phyloP scores from a whole-genome alignment of 2,113 vertebrate genomes.

The Epinephelus cyanopodus region DNA sequence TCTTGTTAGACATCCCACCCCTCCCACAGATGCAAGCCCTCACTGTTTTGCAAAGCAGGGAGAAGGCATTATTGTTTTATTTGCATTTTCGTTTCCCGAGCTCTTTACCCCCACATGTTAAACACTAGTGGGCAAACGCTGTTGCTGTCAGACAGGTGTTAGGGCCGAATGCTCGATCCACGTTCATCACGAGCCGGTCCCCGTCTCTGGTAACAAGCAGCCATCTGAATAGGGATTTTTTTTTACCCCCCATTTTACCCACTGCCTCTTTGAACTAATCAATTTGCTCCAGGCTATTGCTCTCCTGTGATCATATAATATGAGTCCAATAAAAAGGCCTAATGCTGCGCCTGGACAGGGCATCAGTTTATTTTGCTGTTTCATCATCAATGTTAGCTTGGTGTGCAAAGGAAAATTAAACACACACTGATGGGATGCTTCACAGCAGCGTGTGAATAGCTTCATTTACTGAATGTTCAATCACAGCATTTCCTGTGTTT shows the following conservation, averaged over 20 bases:
- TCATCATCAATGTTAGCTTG: conserved; percentile 52
- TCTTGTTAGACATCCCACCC: conserved; percentile 85
- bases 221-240: conserved; percentile 24
- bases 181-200: conserved; percentile 27
- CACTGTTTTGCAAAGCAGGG: conserved; percentile 68
- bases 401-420: conserved; percentile 33
- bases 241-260: conserved; percentile 16
- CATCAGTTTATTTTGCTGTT: conserved; percentile 54
- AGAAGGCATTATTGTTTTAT: conserved; percentile 69
- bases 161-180: conserved; percentile 32
- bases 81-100: conserved; percentile 56
- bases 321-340: conserved; percentile 59
- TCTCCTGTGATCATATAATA: conserved; percentile 66
- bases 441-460: not conserved
- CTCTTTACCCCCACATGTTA: conserved; percentile 64
- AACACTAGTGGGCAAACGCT: conserved; percentile 60
- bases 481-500: not conserved
- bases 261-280: conserved; percentile 66
- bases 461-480: not conserved
- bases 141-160: conserved; percentile 61
- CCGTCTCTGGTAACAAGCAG: conserved; percentile 38
- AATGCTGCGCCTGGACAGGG: conserved; percentile 38
- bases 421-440: conserved; percentile 19
- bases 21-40: conserved; percentile 77
- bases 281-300: conserved; percentile 62